Percentiles rank a stretch among this genome's conserved stretches.
phyloP scores from a whole-genome alignment of 2,888 invertebrate species.

The Ramazzottius varieornatus region DNA sequence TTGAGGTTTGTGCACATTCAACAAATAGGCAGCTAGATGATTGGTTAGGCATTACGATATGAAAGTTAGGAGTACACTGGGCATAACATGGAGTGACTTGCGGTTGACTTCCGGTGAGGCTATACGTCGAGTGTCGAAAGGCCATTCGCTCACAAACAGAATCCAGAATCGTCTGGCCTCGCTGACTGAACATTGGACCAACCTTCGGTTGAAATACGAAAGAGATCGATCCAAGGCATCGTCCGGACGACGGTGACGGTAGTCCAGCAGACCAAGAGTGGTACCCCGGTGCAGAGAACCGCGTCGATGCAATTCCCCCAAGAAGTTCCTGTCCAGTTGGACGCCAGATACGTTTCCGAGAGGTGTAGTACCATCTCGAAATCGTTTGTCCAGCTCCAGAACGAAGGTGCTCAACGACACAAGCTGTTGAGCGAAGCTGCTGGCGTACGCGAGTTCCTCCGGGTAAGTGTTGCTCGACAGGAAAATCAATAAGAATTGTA shows the following conservation, averaged over 20 bases:
- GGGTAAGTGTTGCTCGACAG: not conserved
- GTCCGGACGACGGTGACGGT: too few relatives aligned
- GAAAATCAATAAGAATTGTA: too few relatives aligned
- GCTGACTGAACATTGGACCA: not conserved
- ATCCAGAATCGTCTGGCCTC: not conserved
- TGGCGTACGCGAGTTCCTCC: not conserved
- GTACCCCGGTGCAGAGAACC: too few relatives aligned
- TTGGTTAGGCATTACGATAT: too few relatives aligned
- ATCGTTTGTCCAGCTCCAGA: not conserved
- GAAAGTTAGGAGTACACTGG: too few relatives aligned
- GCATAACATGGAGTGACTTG: too few relatives aligned
- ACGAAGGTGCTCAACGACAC: not conserved
- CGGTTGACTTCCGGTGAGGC: conserved; percentile 17
- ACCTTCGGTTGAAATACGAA: not conserved
- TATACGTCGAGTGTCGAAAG: conserved; percentile 11
- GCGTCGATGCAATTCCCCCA: too few relatives aligned
- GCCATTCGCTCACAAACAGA: not conserved
- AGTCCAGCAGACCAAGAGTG: too few relatives aligned
- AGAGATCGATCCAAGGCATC: too few relatives aligned
- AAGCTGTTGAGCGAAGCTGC: not conserved
- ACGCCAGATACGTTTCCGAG: not conserved
- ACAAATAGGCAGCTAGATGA: too few relatives aligned
- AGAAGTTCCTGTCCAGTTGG: not conserved
- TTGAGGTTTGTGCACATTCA: too few relatives aligned
- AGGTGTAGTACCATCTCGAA: not conserved